Conservation (phyloP, 2,113 vertebrate genomes). For the Pachyramphus minor region DNA sequence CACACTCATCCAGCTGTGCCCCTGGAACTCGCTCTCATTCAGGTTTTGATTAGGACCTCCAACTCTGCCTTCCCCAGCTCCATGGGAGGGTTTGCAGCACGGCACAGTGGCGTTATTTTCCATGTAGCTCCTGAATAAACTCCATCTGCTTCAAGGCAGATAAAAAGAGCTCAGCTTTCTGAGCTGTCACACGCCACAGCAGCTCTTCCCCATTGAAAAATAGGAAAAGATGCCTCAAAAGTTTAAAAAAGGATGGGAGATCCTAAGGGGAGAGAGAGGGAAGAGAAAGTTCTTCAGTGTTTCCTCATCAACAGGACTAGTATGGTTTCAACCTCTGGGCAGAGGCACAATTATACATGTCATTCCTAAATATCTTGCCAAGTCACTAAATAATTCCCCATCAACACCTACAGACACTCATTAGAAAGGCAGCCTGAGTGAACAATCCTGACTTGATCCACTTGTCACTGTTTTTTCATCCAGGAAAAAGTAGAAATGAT, state of each 20-base stretch:
- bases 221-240: neutral
- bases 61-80: neutral
- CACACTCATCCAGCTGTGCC: neutral
- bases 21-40: neutral
- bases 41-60: neutral
- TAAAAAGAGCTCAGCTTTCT: neutral
- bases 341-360: neutral
- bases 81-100: neutral
- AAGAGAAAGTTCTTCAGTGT: neutral
- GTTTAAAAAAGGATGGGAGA: neutral
- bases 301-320: neutral
- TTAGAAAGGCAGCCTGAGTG: neutral
- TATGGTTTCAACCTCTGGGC: neutral
- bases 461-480: neutral
- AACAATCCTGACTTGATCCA: neutral
- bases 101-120: neutral
- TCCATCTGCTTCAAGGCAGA: neutral
- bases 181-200: constrained; percentile 15
- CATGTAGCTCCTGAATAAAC: neutral
- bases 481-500: neutral
- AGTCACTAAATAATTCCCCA: neutral
- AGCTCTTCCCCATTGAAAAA: constrained; percentile 4
- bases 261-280: neutral
- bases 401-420: neutral
- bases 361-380: neutral